These are phyloP conservation scores for Acipenser transmontanus DNA, from an alignment of 2,797 vertebrate species.

Conservation along the genomic window DNA sequence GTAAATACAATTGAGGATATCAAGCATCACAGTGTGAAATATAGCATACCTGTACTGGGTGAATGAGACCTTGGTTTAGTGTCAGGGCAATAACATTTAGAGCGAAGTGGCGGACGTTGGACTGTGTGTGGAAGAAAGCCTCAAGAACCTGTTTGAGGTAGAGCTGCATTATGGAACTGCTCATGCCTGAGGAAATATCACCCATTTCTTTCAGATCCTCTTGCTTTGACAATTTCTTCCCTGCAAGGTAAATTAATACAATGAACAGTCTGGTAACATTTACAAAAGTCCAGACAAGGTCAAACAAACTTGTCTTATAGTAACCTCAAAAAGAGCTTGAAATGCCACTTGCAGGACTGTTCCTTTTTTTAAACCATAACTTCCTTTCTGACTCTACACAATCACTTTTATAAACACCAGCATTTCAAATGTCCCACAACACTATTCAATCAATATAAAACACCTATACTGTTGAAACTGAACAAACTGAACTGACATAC, in stretches of 20 bases:
- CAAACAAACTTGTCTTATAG: too few relatives aligned
- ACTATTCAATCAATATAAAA: too few relatives aligned
- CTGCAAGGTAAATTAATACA: slow-evolving; percentile 42
- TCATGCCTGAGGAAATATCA: slow-evolving; percentile 96
- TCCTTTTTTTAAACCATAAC: too few relatives aligned
- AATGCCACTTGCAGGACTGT: too few relatives aligned
- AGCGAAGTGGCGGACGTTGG: slow-evolving; percentile 86
- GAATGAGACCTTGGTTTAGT: slow-evolving; percentile 90
- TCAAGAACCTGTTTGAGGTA: slow-evolving; percentile 97
- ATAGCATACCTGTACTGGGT: slow-evolving; percentile 85
- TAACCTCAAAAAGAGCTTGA: too few relatives aligned
- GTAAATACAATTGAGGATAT: background rate
- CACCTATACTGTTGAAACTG: too few relatives aligned
- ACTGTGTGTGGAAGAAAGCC: slow-evolving; percentile 88
- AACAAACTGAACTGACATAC: too few relatives aligned
- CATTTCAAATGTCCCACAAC: too few relatives aligned
- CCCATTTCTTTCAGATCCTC: slow-evolving; percentile 98
- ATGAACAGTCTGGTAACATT: too few relatives aligned
- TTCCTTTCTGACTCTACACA: too few relatives aligned
- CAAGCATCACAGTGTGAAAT: background rate
- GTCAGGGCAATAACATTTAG: slow-evolving; percentile 90
- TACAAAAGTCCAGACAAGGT: too few relatives aligned
- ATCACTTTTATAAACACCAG: too few relatives aligned
- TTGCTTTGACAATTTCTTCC: slow-evolving; percentile 89
- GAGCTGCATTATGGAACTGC: slow-evolving; percentile 98